Evolutionary conservation across 2,888 invertebrate species (phyloP), one percentile per base, ranked within the genome.

Genomic region (Automeris io): DNA sequence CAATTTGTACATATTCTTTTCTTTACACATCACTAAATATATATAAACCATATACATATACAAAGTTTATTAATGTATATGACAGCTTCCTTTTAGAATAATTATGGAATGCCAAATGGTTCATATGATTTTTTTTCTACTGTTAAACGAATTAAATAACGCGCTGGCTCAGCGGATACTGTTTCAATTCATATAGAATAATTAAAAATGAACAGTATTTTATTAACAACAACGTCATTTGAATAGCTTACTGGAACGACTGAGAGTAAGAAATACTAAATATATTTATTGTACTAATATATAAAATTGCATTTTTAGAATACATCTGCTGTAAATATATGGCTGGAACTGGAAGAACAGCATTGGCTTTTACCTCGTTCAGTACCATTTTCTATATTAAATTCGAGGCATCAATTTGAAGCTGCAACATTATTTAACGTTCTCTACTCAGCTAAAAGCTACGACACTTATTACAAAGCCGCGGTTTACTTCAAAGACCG

Each of bases 381-480:
- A 26, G 85, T 89, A 25, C 87, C 90, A 2, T 92, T 90, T 82
- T 88, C 90, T 3, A 60, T 88, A 21, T 75, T 87, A 43, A 76
- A 90, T 46, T 64, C 72, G n/a, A 62, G 69, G 1, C 91, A 93
- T 41, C 77, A 88, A 35, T 87, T 89, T 53, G 91, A 94, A 61
- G 91, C 90, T 6, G 63, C 88, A 3, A 88, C 90, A 4, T 70
- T 94, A 13, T 91, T 91, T 75, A 89, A 91, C 60, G 78, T 91
- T 39, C 85, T 94, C 48, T 89, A 88, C 75, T 90, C 90, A 40
- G 91, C 93, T 48, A 92, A 91, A 66, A 90, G 92, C 64, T 93
- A 89, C 66, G 87, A 90, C 16, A 91, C 91, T 23, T 92, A 94
- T 80, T 88, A 89, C 67, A 88, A 89, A 50, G 90, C 91, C 6